Conservation (phyloP, 2,113 vertebrate species). For the Drymodes brunneopygia region DNA sequence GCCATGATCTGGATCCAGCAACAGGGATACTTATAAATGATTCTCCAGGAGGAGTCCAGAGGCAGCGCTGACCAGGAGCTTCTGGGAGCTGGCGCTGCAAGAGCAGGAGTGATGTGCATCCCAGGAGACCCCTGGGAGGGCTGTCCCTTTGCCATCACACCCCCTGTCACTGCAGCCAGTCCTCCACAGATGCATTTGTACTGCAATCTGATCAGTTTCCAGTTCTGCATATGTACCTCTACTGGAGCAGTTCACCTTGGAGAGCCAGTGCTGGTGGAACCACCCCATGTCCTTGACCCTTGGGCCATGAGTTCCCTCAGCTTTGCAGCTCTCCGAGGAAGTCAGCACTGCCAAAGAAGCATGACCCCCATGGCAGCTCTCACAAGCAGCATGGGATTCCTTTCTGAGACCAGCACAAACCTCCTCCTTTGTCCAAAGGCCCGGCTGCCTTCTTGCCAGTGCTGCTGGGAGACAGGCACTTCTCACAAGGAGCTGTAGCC, state of each 20-base stretch:
- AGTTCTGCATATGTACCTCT: neutral
- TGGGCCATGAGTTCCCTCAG: accelerated
- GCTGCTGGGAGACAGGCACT: neutral
- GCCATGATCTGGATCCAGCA: neutral
- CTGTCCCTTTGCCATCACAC: neutral
- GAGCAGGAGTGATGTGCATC: accelerated
- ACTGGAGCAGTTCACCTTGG: neutral
- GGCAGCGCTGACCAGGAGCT: accelerated
- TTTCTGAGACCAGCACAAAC: neutral
- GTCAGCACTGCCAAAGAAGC: neutral
- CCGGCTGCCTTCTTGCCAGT: neutral
- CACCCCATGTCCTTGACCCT: neutral
- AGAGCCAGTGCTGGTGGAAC: neutral
- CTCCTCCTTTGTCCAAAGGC: neutral
- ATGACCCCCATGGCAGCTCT: neutral
- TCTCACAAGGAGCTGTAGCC: neutral
- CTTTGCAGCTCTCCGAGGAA: neutral
- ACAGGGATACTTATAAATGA: neutral
- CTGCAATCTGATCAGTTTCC: neutral
- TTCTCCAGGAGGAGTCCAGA: neutral
- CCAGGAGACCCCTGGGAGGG: neutral
- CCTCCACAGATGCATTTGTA: neutral
- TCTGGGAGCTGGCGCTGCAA: neutral
- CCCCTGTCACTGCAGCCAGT: neutral
- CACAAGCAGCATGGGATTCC: neutral